Evolutionary conservation across 2,888 invertebrate species (phyloP), one percentile per base, ranked within the genome.

Genomic region (Cantharis flavilabris): DNA sequence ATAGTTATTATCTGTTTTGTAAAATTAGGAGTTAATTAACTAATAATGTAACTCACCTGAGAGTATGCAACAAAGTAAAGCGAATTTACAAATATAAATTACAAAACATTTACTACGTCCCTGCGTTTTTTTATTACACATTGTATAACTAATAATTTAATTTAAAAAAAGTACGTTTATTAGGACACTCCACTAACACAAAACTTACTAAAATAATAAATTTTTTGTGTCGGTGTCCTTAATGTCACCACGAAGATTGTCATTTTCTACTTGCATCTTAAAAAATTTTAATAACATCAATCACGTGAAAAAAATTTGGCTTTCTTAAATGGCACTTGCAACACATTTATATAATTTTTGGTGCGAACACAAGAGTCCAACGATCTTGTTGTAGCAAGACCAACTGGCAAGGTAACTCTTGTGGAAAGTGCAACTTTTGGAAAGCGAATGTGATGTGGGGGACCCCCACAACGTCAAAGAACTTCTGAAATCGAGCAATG

Each of bases 371-470:
- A 67, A 67, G n/a, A 67, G 26, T n/a, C 49, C 26, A 67, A 67
- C 65, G 26, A 67, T 67, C 26, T 23, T 67, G 65, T 26, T 9
- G 13, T 65, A 23, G 23, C 65, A 67, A 67, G 65, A 67, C 26
- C 10, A 23, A 67, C 65, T 67, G 65, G 67, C 65, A 73, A 73
- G 73, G 65, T 67, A 67, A 23, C 26, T 67, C 65, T 67, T 67
- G 65, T 73, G 77, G 79, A 79, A 79, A 77, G 79, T 77, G 62
- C 69, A 71, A 28, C 26, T 72, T 71, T 73, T 72, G 71, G 79
- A 79, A 79, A 79, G 79, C 75, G 72, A 69, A 75, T 76, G 73
- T 75, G 77, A 72, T 75, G 70, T 77, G 67, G 63, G 67, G 71
- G 71, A 64, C 72, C 77, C 79, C 79, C 75, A 72, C 70, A 72